Percentiles rank a stretch among this genome's conserved stretches.
phyloP scores from a whole-genome alignment of 1,140 invertebrate genomes.

The Lepidurus couesii region DNA sequence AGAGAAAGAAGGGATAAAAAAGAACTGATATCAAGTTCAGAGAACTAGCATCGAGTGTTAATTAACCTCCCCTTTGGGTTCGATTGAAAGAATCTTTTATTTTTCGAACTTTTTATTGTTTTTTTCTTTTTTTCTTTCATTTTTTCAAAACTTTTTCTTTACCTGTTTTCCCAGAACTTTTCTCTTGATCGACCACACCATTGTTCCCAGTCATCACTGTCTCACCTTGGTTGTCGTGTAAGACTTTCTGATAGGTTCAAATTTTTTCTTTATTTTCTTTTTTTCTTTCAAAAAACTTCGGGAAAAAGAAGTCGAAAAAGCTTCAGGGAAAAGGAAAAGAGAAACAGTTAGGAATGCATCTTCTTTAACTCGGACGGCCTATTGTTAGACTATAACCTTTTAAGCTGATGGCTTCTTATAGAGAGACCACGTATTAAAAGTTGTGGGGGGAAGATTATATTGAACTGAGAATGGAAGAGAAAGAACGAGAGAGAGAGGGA shows the following conservation, averaged over 20 bases:
- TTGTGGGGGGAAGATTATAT: no score
- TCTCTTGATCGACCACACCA: conserved; percentile 2
- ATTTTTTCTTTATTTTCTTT: background rate
- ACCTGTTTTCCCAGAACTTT: background rate
- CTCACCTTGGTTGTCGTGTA: background rate
- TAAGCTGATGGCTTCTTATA: background rate
- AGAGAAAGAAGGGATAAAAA: no score
- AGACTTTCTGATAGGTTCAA: no score
- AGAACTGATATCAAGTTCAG: background rate
- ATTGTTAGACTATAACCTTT: background rate
- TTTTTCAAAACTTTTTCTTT: background rate
- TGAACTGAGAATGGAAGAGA: no score
- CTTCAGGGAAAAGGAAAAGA: background rate
- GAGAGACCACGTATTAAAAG: background rate
- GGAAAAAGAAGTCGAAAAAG: background rate
- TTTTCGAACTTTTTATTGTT: background rate
- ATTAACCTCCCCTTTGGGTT: background rate
- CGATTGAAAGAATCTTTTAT: conserved; percentile 7
- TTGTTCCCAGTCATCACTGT: conserved; percentile 17
- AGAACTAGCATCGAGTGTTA: background rate
- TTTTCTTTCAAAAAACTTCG: background rate
- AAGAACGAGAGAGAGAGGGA: background rate
- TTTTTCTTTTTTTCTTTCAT: background rate
- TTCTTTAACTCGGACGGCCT: background rate
- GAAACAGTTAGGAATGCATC: background rate